phyloP scores from a whole-genome alignment of 2,113 vertebrate species.

The Vulpes lagopus region DNA sequence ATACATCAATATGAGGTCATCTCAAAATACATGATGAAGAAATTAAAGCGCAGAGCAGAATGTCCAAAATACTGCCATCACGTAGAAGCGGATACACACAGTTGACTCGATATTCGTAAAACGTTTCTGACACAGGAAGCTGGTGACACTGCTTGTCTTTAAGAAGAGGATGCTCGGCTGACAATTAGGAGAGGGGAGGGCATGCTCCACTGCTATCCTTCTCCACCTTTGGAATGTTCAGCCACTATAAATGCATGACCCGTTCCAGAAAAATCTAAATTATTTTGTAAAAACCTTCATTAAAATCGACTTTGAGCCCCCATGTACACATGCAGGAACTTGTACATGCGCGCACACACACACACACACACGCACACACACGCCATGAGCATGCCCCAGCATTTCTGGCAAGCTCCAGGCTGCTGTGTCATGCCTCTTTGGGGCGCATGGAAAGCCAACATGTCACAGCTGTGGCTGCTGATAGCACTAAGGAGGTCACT shows the following conservation, averaged over 20 bases:
- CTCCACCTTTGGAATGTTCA: neutral
- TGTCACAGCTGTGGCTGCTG: neutral
- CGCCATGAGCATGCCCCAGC: accelerated
- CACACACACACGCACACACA: neutral
- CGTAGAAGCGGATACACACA: accelerated
- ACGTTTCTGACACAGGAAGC: neutral
- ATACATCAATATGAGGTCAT: neutral
- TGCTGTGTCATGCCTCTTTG: neutral
- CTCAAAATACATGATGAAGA: neutral
- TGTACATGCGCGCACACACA: neutral
- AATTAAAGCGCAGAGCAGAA: neutral
- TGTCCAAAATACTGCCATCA: accelerated
- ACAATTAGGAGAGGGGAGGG: accelerated
- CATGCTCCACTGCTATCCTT: accelerated
- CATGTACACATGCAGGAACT: neutral
- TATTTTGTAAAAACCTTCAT: neutral
- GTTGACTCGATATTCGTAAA: accelerated
- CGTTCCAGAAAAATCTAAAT: neutral
- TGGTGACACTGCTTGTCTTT: neutral
- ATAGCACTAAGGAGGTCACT: neutral
- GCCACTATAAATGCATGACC: neutral
- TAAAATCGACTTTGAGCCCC: neutral
- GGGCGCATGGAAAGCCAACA: neutral
- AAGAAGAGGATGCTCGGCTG: neutral
- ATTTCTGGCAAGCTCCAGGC: accelerated